Evolutionary conservation across 2,888 invertebrate species (phyloP), one percentile per base, ranked within the genome.

Genomic region (Pedicia rivosa): DNA sequence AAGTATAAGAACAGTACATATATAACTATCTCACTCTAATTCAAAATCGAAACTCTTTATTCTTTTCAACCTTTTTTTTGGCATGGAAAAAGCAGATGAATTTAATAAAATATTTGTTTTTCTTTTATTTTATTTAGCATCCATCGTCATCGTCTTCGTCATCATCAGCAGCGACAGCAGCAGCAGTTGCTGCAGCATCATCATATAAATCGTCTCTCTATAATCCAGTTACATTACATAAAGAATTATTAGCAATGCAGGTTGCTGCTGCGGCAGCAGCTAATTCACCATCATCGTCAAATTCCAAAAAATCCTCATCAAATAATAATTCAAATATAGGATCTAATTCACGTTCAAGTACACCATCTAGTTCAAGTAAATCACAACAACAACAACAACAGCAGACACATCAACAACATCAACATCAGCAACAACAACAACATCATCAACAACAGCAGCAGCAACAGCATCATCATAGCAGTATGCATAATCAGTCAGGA

Each of bases 201-300:
- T 8, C 24, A 26, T 35, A 35, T 35, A 35, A 35, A 33, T 17
- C 38, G 28, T 38, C 38, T 27, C 35, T 30, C 26, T 60, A 60
- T 37, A 62, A 59, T 48, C 59, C 61, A 15, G 57, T 57, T 13
- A 57, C 54, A 25, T 47, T 62, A 43, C 62, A 62, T 44, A 62
- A 62, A 46, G 62, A 62, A 45, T 45, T 62, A 35, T 46, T 62
- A 41, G 62, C 62, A 37, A 62, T 62, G 60, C 60, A 62, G 48
- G 59, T 55, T 10, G 61, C 56, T 20, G 61, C 60, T 14, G 59
- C 57, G 6, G 56, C 44, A 27, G 35, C 35, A 15, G 16, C 25
- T 8, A 26, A n/a, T 26, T 13, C 12, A n/a, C 10, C 13, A 3
- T 16, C 10, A 20, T 25, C 25, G 4, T 39, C 30, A 30, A 25